Base-by-base conservation (phyloP, 1,140 invertebrate genomes). In the Pseudomyrmex pallidus region DNA sequence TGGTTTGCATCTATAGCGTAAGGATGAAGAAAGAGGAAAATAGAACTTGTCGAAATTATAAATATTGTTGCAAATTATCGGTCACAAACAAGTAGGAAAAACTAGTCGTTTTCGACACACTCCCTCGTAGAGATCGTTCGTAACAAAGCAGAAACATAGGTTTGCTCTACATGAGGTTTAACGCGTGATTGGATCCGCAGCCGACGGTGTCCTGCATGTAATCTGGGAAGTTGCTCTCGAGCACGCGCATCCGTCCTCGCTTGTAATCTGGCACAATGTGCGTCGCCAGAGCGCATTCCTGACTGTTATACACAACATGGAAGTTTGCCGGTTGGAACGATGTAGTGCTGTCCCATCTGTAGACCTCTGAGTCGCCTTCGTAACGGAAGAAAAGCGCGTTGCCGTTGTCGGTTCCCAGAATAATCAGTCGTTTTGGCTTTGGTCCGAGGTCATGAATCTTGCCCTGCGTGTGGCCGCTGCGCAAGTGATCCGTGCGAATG, bases 191-290 rank as follows among this genome's bases (percentile, higher is more conserved):
- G 46, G 94, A 94, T 3, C 95, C 95, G 85, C 95, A 96, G 13
- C 96, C 96, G 15, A 96, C 95, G 10, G 94, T 95, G 70, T 95
- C 95, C 67, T 95, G 94, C 89, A 96, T 94, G 86, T 93, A 96
- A 92, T 96, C 96, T 0, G 94, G 95, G 89, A 96, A 96, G 89
- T 96, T 96, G 66, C 95, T 95, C 86, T 96, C 95, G 56, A 96
- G 89, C 2, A 96, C 93, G 8, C 96, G 91, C 94, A 96, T 95
- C 64, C 93, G 92, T n/a, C 92, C 93, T 2, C 94, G 91, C 46
- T 94, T 95, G 84, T 94, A 94, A 86, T 96, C 96, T 2, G 95
- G 93, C 8, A 95, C 87, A 0, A 95, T 95, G 25, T 96, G 95
- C 7, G 95, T 96, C 2, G 95, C 92, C 82, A 96, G 85, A 52